Percentiles rank a stretch among this genome's conserved stretches.
phyloP scores from a whole-genome alignment of 2,888 invertebrate genomes.

The Invenusta paracnida region DNA sequence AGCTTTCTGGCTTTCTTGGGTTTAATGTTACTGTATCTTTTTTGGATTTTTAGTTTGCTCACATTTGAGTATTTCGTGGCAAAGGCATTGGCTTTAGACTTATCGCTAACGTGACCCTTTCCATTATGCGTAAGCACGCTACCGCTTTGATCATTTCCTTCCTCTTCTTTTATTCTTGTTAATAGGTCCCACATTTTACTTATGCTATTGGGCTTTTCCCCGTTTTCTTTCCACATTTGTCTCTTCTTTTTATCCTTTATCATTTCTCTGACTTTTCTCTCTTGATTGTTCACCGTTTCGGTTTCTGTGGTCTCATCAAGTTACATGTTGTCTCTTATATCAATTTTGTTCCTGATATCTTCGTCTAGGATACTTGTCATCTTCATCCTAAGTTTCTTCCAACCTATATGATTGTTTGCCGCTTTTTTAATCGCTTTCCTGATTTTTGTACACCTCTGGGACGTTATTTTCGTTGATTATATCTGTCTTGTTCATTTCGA shows the following conservation, averaged over 20 bases:
- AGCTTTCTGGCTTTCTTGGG: neutral
- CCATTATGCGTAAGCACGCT: neutral
- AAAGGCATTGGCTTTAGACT: neutral
- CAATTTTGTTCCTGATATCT: neutral
- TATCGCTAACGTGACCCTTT: neutral
- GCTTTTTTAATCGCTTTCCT: neutral
- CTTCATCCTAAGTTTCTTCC: neutral
- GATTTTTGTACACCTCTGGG: neutral
- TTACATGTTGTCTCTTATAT: too few relatives aligned
- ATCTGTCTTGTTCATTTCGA: neutral
- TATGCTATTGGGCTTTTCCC: neutral
- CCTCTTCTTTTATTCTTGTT: neutral
- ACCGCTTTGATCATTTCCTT: neutral
- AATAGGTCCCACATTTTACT: conserved; percentile 3
- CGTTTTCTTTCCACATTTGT: neutral
- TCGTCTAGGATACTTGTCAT: neutral
- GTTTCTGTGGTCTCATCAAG: neutral
- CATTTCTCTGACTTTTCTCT: neutral
- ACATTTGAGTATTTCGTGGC: neutral
- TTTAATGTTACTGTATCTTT: neutral
- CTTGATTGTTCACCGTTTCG: neutral
- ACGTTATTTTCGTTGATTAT: neutral
- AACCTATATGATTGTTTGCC: neutral
- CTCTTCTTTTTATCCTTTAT: neutral
- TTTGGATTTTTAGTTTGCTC: neutral